Evolutionary conservation across 2,888 invertebrate genomes (phyloP), one percentile per base, ranked within the genome.

Genomic region (Halocaridina rubra): DNA sequence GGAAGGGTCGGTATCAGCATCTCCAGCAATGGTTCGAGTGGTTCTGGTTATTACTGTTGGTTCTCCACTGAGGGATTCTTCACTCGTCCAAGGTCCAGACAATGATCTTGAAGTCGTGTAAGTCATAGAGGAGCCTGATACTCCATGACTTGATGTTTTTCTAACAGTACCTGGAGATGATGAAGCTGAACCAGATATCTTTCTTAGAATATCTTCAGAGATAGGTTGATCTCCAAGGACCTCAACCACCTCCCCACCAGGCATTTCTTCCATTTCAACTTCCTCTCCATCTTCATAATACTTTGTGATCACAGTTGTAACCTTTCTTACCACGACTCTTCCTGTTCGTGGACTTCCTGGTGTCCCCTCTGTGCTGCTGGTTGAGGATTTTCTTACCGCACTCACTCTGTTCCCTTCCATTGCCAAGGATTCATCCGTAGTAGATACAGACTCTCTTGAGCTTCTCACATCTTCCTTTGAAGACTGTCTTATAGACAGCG

Each of bases 211-310:
- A 22, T 85, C 88, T 69, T 86, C 88, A 61, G 85, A 85, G 19
- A 88, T 80, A 39, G 82, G 84, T 27, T 86, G 86, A 79, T 77
- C 80, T 57, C 88, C 84, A 22, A 88, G 75, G 10, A 88, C 88
- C 75, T 88, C 88, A 24, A 88, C 88, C 22, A 85, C 85, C 80
- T 88, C 88, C 76, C 80, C 81, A 13, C 84, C 86, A 29, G 88
- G 88, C 8, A 88, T 22, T 39, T 88, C 86, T 61, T 88, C 88
- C 84, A 81, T 88, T 75, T 88, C 86, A 22, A 88, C 84, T 69
- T 88, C 88, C 29, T 88, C 88, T 0, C 88, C 88, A 67, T 88
- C 88, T 61, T 88, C 86, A 71, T 88, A 88, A 33, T 88, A 88
- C 57, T 88, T 88, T 1, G 88, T 88, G 4, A 88, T 88, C 4